Percentiles rank a stretch among this genome's conserved stretches.
Conservation (phyloP, 2,888 invertebrate species). For the Drosophila tripunctata region DNA sequence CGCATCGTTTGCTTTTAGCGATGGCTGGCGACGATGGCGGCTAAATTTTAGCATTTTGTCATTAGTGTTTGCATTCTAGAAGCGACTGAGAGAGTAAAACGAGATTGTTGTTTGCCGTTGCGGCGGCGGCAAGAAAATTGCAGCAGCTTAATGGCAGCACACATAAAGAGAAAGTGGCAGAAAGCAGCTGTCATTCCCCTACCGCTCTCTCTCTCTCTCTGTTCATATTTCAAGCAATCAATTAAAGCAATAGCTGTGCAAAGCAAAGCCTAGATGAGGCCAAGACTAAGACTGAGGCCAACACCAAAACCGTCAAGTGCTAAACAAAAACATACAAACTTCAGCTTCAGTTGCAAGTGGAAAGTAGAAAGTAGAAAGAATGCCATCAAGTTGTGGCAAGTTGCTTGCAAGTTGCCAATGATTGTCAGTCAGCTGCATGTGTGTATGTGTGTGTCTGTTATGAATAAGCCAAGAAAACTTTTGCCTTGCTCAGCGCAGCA, state of each 20-base stretch:
- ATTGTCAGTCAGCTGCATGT: constrained; percentile 49
- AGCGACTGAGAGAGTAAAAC: constrained; percentile 39
- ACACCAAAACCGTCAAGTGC: constrained; percentile 40
- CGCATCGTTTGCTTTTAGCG: constrained; percentile 66
- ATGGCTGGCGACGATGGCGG: constrained; percentile 58
- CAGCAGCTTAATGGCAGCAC: constrained; percentile 61
- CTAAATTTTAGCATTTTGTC: constrained; percentile 79
- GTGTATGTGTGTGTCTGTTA: constrained; percentile 29
- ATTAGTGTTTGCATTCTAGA: constrained; percentile 76
- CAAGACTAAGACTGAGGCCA: constrained; percentile 3
- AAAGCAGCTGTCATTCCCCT: neutral
- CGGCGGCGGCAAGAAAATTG: constrained; percentile 51
- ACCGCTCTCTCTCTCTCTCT: neutral
- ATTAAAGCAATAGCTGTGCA: constrained; percentile 55
- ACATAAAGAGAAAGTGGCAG: neutral
- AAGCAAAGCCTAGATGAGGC: constrained; percentile 21
- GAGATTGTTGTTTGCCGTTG: constrained; percentile 74
- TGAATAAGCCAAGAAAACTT: constrained; percentile 77
- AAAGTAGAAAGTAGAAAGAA: constrained; percentile 8
- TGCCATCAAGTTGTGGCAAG: constrained; percentile 16
- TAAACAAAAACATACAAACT: constrained; percentile 25
- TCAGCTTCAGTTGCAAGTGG: too few species aligned
- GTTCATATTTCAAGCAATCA: constrained; percentile 46
- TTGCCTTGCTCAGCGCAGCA: constrained; percentile 37
- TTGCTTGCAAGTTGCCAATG: constrained; percentile 46